Evolutionary conservation across 2,888 invertebrate species (phyloP).

Genomic region (Spodoptera picta): DNA sequence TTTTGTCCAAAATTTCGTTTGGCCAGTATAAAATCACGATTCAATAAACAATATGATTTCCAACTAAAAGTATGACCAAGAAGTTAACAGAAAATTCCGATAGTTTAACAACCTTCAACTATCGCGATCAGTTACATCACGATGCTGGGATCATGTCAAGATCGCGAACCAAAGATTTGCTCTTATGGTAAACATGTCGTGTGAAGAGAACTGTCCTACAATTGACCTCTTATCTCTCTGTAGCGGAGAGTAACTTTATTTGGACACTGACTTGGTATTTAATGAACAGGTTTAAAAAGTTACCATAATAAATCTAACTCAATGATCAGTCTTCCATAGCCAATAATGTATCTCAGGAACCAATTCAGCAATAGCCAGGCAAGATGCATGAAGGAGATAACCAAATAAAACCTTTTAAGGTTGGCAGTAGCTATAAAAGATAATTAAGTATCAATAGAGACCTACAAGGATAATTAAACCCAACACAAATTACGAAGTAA

Average conservation of each 20-base stretch:
- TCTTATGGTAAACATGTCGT: slow-evolving; percentile 78
- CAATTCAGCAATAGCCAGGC: no score
- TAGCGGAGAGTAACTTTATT: slow-evolving; percentile 56
- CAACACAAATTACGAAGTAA: no score
- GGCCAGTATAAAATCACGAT: slow-evolving; percentile 2
- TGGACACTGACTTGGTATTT: slow-evolving; percentile 12
- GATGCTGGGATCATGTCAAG: slow-evolving; percentile 78
- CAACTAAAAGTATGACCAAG: slow-evolving; percentile 38
- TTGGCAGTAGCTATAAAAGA: background rate
- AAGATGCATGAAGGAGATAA: no score
- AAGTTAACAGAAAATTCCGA: slow-evolving; percentile 55
- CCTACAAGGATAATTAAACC: no score
- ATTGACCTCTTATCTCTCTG: slow-evolving; percentile 56
- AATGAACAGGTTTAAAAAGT: background rate
- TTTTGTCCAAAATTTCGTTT: slow-evolving; percentile 3
- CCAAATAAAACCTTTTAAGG: no score
- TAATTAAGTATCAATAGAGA: no score
- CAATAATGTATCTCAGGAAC: no score
- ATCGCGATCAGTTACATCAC: slow-evolving; percentile 72
- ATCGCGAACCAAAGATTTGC: slow-evolving; percentile 75
- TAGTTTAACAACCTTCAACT: slow-evolving; percentile 58
- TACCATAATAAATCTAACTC: background rate
- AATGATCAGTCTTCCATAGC: no score
- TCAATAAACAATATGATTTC: slow-evolving; percentile 2
- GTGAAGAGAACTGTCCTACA: slow-evolving; percentile 56